A percentile compares a stretch with the other conserved stretches of the same genome.
These are phyloP conservation scores for Lepus townsendii DNA, from an alignment of 2,797 vertebrate genomes.

Conservation along the genomic window DNA sequence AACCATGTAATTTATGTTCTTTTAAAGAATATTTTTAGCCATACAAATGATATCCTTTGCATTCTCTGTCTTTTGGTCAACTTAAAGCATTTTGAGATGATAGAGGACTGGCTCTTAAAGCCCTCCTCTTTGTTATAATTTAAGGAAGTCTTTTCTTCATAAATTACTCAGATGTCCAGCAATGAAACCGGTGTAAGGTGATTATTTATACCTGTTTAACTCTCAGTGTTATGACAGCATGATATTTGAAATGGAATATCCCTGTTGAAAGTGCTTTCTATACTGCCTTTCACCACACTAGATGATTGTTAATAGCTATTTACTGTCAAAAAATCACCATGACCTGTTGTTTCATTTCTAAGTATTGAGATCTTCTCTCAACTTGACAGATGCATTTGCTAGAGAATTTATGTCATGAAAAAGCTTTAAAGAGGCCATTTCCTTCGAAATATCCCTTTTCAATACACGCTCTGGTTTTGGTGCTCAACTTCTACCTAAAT, in stretches of 20 bases:
- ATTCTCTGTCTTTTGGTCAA: slow-evolving; percentile 72
- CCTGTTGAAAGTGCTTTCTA: slow-evolving; percentile 54
- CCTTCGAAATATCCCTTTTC: not conserved
- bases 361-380: slow-evolving; percentile 50
- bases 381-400: slow-evolving; percentile 64
- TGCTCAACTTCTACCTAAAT: not conserved
- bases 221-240: slow-evolving; percentile 73
- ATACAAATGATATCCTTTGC: slow-evolving; percentile 76
- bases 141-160: slow-evolving; percentile 77
- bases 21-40: slow-evolving; percentile 77
- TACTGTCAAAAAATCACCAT: slow-evolving; percentile 60
- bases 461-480: not conserved
- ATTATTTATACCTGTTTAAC: slow-evolving; percentile 75
- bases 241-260: slow-evolving; percentile 63
- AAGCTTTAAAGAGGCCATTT: not conserved
- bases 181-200: slow-evolving; percentile 19
- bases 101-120: slow-evolving; percentile 72
- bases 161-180: slow-evolving; percentile 80
- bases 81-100: slow-evolving; percentile 80
- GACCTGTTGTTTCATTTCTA: slow-evolving; percentile 62
- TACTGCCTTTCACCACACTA: slow-evolving; percentile 45
- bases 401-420: slow-evolving; percentile 21
- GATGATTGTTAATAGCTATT: slow-evolving; percentile 70
- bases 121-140: slow-evolving; percentile 76
- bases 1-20: slow-evolving; percentile 82